These are phyloP conservation scores for Parthenolecanium corni DNA, from an alignment of 2,888 invertebrate genomes.

Conservation along the genomic window DNA sequence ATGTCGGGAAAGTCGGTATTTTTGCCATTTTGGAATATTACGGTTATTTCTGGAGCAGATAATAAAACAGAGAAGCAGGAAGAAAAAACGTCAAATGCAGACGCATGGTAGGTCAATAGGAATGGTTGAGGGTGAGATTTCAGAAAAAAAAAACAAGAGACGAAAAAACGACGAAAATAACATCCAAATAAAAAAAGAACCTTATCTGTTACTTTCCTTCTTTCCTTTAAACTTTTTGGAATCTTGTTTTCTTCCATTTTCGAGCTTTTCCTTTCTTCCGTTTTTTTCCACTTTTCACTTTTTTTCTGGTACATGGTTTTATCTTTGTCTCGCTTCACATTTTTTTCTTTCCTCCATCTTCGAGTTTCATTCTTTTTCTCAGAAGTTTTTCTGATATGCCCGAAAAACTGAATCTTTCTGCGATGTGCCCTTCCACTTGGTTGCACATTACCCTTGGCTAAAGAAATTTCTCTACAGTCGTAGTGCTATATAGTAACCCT, in stretches of 20 bases:
- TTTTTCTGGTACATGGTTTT: neutral
- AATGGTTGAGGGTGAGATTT: neutral
- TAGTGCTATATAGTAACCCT: slow-evolving; percentile 4
- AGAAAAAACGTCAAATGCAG: slow-evolving; percentile 20
- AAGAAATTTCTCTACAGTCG: slow-evolving; percentile 22
- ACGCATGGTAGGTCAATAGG: slow-evolving; percentile 1
- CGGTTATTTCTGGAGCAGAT: no score
- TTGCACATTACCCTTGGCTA: slow-evolving; percentile 25
- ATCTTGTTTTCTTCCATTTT: slow-evolving; percentile 16
- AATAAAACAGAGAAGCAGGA: no score
- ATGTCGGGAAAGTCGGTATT: slow-evolving; percentile 3
- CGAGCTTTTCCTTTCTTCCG: neutral
- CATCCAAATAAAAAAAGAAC: slow-evolving; percentile 15
- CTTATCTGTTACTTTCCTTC: slow-evolving; percentile 23
- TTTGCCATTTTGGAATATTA: slow-evolving; percentile 1
- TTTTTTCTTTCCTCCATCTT: slow-evolving; percentile 29
- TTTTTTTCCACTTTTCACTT: neutral
- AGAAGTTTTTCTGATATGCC: slow-evolving; percentile 30
- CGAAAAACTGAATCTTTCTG: slow-evolving; percentile 27
- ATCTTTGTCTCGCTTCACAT: slow-evolving; percentile 10
- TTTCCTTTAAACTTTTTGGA: slow-evolving; percentile 26
- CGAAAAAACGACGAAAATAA: slow-evolving; percentile 29
- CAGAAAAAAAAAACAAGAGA: slow-evolving; percentile 31
- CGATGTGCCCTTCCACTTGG: slow-evolving; percentile 22
- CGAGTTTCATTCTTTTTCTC: slow-evolving; percentile 31